Percentiles rank a stretch among this genome's conserved stretches.
phyloP scores from a whole-genome alignment of 2,113 vertebrate genomes.

The Thalassarche chlororhynchos region DNA sequence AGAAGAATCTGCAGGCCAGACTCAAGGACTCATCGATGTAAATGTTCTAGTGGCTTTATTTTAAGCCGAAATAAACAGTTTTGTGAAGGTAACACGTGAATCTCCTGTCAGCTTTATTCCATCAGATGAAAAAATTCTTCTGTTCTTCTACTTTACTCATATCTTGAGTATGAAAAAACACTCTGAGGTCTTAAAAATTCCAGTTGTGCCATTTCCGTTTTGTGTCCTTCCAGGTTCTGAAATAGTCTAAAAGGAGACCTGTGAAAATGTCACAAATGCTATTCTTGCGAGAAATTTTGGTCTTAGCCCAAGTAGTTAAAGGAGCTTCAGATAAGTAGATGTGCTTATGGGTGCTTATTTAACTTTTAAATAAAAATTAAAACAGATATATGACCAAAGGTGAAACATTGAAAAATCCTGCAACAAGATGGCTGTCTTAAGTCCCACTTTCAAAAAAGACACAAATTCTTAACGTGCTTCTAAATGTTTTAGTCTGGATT shows the following conservation, averaged over 20 bases:
- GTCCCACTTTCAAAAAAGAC: neutral
- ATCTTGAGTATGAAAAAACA: neutral
- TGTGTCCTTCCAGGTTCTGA: neutral
- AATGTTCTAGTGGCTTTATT: conserved; percentile 82
- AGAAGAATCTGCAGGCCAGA: conserved; percentile 69
- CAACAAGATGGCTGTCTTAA: neutral
- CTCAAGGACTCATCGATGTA: conserved; percentile 62
- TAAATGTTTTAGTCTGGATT: neutral
- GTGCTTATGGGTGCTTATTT: neutral
- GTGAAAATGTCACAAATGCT: neutral
- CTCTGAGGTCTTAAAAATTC: neutral
- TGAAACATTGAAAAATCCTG: neutral
- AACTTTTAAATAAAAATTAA: neutral
- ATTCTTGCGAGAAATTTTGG: neutral
- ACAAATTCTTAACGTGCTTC: neutral
- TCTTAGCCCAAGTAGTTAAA: neutral
- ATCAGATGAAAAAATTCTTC: neutral
- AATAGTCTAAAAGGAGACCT: neutral
- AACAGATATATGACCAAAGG: neutral
- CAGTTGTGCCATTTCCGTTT: neutral
- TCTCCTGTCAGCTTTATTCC: neutral
- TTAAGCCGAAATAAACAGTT: conserved; percentile 79
- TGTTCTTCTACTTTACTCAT: neutral
- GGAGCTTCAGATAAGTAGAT: neutral
- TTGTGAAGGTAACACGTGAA: conserved; percentile 85